phyloP scores from a whole-genome alignment of 2,888 invertebrate genomes.

The Microplitis deprimator region DNA sequence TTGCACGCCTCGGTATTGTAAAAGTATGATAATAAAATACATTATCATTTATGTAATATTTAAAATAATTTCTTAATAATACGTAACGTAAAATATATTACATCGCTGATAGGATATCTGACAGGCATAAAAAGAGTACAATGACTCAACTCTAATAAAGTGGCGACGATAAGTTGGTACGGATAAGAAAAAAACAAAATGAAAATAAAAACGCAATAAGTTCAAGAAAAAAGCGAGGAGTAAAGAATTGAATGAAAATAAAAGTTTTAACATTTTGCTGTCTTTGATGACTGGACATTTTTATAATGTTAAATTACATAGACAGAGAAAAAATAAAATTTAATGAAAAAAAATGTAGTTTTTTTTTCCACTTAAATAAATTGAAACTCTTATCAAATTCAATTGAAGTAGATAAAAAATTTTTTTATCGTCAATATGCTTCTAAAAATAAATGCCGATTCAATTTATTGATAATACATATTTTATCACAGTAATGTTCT shows the following conservation, averaged over 20 bases:
- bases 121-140: constrained; percentile 19
- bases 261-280: constrained; percentile 19
- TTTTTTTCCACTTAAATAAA: not conserved
- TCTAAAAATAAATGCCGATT: not conserved
- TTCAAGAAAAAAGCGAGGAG: not conserved
- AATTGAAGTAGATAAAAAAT: not conserved
- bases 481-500: not conserved
- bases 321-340: not conserved
- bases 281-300: constrained; percentile 24
- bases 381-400: not conserved
- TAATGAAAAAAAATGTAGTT: not conserved
- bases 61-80: not conserved
- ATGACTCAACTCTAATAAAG: constrained; percentile 40
- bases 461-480: not conserved
- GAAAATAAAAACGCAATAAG: constrained; percentile 15
- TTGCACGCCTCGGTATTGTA: no score
- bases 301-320: constrained; percentile 11
- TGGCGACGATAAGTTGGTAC: constrained; percentile 27
- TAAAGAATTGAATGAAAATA: constrained; percentile 26
- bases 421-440: not conserved
- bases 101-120: constrained; percentile 15
- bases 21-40: no score
- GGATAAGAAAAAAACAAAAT: constrained; percentile 11
- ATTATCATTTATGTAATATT: no score
- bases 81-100: constrained; percentile 4